Evolutionary conservation across 2,113 vertebrate species (phyloP).

Genomic region (Odontophorus gujanensis): DNA sequence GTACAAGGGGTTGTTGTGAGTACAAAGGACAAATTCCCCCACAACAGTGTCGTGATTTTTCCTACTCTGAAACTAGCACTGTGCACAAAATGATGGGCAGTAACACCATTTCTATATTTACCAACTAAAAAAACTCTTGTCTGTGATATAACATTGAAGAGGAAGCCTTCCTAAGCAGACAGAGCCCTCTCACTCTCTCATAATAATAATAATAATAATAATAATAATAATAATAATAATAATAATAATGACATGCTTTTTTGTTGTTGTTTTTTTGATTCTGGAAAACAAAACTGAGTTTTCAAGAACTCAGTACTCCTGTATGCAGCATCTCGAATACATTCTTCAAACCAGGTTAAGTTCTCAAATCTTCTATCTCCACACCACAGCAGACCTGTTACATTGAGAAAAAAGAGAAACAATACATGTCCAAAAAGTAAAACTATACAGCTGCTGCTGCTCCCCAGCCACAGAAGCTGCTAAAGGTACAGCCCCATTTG

Average conservation of each 20-base stretch:
- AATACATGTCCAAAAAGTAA: accelerated
- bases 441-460: background rate
- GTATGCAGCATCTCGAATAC: background rate
- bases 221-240: too few relatives aligned
- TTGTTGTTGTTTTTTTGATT: too few relatives aligned
- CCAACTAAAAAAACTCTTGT: accelerated
- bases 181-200: accelerated
- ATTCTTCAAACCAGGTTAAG: too few relatives aligned
- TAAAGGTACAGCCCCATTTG: background rate
- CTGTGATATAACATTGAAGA: background rate
- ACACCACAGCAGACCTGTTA: background rate
- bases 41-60: accelerated
- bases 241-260: too few relatives aligned
- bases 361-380: background rate
- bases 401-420: accelerated
- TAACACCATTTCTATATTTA: background rate
- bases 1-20: background rate
- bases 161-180: background rate
- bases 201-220: too few relatives aligned
- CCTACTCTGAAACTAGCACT: background rate
- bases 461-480: background rate
- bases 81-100: accelerated
- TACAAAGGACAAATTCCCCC: background rate
- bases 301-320: accelerated
- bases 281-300: background rate